Conservation (phyloP, 1,140 invertebrate genomes). For the Glomeris maerens region DNA sequence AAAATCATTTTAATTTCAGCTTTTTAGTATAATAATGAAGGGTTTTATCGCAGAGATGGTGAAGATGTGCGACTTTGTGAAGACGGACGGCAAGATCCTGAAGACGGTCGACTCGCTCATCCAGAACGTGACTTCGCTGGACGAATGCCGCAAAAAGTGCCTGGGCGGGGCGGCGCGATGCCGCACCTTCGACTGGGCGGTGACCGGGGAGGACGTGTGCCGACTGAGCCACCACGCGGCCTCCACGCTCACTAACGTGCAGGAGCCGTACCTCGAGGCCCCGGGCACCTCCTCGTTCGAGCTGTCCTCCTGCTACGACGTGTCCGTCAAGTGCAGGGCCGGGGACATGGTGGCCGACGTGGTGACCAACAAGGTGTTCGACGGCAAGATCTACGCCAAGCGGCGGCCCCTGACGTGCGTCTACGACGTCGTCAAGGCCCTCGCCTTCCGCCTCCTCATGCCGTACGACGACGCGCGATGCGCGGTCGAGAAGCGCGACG, state of each 20-base stretch:
- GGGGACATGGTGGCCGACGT: constrained; percentile 85
- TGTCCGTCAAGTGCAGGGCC: constrained; percentile 72
- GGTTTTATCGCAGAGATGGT: constrained; percentile 15
- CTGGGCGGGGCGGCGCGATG: constrained; percentile 70
- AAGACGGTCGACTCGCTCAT: constrained; percentile 87
- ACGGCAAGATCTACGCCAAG: constrained; percentile 87
- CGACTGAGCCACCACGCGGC: constrained; percentile 77
- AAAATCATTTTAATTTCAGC: too few species aligned
- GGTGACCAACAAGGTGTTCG: constrained; percentile 79
- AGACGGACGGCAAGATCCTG: constrained; percentile 65
- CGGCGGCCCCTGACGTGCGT: constrained; percentile 82
- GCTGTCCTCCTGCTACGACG: constrained; percentile 84
- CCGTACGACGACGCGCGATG: constrained; percentile 82
- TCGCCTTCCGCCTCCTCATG: constrained; percentile 77
- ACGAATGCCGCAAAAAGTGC: constrained; percentile 69
- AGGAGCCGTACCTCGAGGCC: constrained; percentile 78
- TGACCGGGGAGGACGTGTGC: constrained; percentile 82
- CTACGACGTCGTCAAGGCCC: constrained; percentile 61
- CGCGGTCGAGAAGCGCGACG: constrained; percentile 39
- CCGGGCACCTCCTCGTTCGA: constrained; percentile 72
- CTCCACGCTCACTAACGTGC: constrained; percentile 65
- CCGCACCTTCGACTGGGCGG: constrained; percentile 84
- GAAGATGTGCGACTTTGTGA: constrained; percentile 75
- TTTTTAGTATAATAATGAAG: too few species aligned
- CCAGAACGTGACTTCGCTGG: constrained; percentile 64